phyloP scores from a whole-genome alignment of 2,888 invertebrate species.

The Odontomyia ornata region DNA sequence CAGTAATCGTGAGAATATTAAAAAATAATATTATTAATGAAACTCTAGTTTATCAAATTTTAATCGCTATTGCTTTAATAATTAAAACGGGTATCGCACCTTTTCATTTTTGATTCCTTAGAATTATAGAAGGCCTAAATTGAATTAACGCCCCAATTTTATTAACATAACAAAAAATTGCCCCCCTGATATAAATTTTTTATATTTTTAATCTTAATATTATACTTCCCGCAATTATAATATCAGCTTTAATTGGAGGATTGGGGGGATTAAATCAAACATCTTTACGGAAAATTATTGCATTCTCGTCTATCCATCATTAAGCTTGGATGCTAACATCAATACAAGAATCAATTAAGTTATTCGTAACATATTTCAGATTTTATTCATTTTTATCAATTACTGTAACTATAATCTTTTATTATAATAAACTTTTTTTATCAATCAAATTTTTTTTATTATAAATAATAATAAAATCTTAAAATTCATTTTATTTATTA shows the following conservation, averaged over 20 bases:
- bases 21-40: constrained; percentile 54
- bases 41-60: neutral
- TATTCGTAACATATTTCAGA: constrained; percentile 65
- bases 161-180: constrained; percentile 74
- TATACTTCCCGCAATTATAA: constrained; percentile 64
- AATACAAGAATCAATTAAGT: constrained; percentile 64
- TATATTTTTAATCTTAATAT: constrained; percentile 64
- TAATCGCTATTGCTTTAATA: constrained; percentile 54
- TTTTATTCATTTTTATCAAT: constrained; percentile 65
- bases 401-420: constrained; percentile 65
- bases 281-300: constrained; percentile 69
- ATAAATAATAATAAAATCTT: constrained; percentile 58
- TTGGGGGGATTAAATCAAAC: constrained; percentile 68
- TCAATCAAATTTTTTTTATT: constrained; percentile 64
- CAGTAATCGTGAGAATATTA: constrained; percentile 59
- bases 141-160: constrained; percentile 69
- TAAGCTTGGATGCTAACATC: constrained; percentile 68
- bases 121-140: constrained; percentile 66
- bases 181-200: constrained; percentile 68
- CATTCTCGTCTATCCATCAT: constrained; percentile 73
- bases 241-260: constrained; percentile 66
- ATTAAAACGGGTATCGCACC: constrained; percentile 41
- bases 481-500: constrained; percentile 67
- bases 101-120: constrained; percentile 19
- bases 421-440: constrained; percentile 65